phyloP scores from a whole-genome alignment of 1,140 invertebrate genomes.

The Heliconius nattereri region DNA sequence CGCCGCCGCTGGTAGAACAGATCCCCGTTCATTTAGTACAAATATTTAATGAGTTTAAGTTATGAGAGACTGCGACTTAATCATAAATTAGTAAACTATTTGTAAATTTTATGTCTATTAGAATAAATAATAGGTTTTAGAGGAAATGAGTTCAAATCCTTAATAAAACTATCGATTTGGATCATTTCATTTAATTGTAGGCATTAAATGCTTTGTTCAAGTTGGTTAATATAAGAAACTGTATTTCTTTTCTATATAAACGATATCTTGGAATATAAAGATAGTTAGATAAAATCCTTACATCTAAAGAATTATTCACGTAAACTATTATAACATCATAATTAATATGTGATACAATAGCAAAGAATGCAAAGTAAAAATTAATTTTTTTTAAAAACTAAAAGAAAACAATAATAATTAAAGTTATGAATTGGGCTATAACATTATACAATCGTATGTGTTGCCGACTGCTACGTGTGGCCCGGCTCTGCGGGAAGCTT shows the following conservation, averaged over 20 bases:
- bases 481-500: slow-evolving; percentile 46
- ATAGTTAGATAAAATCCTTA: too few relatives aligned
- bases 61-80: background rate
- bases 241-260: too few relatives aligned
- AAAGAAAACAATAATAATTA: background rate
- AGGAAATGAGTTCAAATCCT: background rate
- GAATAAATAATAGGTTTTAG: too few relatives aligned
- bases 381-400: background rate
- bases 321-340: too few relatives aligned
- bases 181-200: background rate
- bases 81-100: too few relatives aligned
- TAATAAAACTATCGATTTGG: background rate
- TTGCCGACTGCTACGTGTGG: slow-evolving; percentile 46
- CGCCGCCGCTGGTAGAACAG: slow-evolving; percentile 8
- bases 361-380: too few relatives aligned
- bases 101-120: too few relatives aligned
- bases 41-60: slow-evolving; percentile 23
- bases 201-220: background rate
- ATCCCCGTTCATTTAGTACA: slow-evolving; percentile 9
- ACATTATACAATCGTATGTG: slow-evolving; percentile 36
- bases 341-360: too few relatives aligned
- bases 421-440: slow-evolving; percentile 26
- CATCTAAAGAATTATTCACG: too few relatives aligned
- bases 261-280: too few relatives aligned
- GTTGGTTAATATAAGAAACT: too few relatives aligned